Conservation (phyloP, 2,888 invertebrate genomes). For the Rhingia campestris region DNA sequence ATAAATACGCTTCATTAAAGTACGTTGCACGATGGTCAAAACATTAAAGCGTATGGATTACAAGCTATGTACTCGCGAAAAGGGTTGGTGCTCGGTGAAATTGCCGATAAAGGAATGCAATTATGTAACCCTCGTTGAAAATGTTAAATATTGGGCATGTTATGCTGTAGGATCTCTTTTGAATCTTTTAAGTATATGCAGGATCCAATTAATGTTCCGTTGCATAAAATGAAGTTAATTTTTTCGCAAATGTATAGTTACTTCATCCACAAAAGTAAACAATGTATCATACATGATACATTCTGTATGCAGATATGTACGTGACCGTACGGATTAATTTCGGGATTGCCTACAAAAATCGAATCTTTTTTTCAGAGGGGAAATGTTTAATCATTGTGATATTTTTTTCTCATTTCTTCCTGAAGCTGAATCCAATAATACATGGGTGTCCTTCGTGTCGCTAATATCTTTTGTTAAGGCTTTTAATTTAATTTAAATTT, state of each 20-base stretch:
- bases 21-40: constrained; percentile 14
- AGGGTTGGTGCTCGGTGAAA: constrained; percentile 9
- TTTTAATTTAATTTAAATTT: no score
- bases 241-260: constrained; percentile 29
- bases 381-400: no score
- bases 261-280: constrained; percentile 1
- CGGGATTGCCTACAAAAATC: no score
- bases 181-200: constrained; percentile 52
- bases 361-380: no score
- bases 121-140: constrained; percentile 40
- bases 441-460: no score
- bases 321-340: background rate
- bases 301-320: background rate
- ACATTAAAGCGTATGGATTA: constrained; percentile 44
- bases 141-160: constrained; percentile 58
- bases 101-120: constrained; percentile 56
- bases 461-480: no score
- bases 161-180: constrained; percentile 36
- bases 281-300: background rate
- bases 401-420: no score
- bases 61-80: constrained; percentile 3
- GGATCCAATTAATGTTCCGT: constrained; percentile 56
- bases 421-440: no score
- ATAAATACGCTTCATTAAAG: constrained; percentile 52
- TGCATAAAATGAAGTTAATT: constrained; percentile 44